These are phyloP conservation scores for Platysteira castanea DNA, from an alignment of 2,113 vertebrate genomes.

Conservation along the genomic window DNA sequence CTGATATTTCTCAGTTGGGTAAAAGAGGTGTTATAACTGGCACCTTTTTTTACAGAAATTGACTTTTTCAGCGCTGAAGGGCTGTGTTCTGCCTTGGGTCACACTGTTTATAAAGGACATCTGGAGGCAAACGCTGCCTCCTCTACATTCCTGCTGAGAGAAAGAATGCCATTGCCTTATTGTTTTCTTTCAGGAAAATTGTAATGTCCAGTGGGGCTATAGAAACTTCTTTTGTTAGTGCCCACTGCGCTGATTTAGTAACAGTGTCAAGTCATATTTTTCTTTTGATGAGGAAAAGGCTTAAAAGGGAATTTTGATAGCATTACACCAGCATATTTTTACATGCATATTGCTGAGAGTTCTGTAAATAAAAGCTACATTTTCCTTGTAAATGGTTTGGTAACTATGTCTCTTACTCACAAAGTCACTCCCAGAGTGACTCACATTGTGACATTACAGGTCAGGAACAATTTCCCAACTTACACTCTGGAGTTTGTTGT, in stretches of 20 bases:
- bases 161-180: not conserved
- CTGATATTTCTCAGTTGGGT: not conserved
- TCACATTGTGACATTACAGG: not conserved
- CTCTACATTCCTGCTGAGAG: not conserved
- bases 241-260: not conserved
- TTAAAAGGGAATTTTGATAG: constrained; percentile 27
- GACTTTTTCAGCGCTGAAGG: not conserved
- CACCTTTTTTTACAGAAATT: not conserved
- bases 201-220: not conserved
- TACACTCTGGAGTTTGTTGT: not conserved
- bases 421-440: not conserved
- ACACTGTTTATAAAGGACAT: not conserved
- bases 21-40: not conserved
- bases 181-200: not conserved
- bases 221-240: not conserved
- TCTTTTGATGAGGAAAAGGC: constrained; percentile 83
- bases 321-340: not conserved
- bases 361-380: not conserved
- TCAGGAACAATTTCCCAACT: not conserved
- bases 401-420: not conserved
- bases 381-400: not conserved
- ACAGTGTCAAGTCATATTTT: not conserved
- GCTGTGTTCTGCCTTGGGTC: not conserved
- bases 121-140: not conserved
- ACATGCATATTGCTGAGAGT: accelerated